Evolutionary conservation across 1,140 invertebrate genomes (phyloP).

Genomic region (Neotoxoptera formosana): DNA sequence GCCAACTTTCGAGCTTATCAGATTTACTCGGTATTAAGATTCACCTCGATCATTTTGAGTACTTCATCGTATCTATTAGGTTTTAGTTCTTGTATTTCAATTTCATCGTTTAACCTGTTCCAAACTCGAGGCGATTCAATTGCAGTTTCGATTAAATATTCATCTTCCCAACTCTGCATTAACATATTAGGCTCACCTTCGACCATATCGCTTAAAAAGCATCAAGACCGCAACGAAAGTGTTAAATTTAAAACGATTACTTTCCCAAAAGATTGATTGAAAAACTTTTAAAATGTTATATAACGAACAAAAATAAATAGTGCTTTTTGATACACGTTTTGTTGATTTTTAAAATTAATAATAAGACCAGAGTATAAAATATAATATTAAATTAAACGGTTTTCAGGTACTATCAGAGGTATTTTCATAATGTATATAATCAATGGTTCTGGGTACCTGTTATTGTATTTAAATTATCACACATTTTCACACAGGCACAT

Average conservation of each 20-base stretch:
- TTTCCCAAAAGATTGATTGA: not conserved
- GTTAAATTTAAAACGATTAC: not conserved
- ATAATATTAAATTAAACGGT: not conserved
- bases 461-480: not conserved
- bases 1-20: not conserved
- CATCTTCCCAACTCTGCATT: not conserved
- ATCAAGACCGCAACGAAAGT: not conserved
- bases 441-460: not conserved
- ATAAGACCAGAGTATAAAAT: not conserved
- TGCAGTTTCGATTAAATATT: not conserved
- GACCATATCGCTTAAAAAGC: not conserved
- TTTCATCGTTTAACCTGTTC: not conserved
- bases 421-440: no score
- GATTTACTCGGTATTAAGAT: not conserved
- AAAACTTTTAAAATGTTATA: not conserved
- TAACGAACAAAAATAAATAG: not conserved
- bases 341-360: not conserved
- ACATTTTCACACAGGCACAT: no score
- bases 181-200: not conserved
- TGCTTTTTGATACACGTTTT: not conserved
- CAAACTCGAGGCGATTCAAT: not conserved
- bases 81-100: constrained; percentile 2
- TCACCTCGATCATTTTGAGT: not conserved
- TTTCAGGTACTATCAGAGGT: not conserved
- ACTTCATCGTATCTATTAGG: not conserved